Evolutionary conservation across 2,113 vertebrate genomes (phyloP).

Genomic region (Triplophysa tibetana): DNA sequence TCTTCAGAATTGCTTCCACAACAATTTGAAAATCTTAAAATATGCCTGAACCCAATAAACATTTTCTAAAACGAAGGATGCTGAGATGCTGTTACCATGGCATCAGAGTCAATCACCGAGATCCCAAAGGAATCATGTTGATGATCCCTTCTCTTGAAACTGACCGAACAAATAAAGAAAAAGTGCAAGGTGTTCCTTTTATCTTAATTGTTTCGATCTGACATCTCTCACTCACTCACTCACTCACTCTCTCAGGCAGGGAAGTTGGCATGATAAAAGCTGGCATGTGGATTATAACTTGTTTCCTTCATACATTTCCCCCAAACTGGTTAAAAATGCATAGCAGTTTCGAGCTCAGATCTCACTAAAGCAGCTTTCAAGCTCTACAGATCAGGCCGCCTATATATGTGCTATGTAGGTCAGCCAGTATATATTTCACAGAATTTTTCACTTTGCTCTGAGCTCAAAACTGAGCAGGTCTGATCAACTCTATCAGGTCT

Average conservation of each 20-base stretch:
- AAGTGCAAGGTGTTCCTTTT: not conserved
- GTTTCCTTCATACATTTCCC: constrained; percentile 24
- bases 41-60: not conserved
- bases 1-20: too few relatives aligned
- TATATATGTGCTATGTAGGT: constrained; percentile 31
- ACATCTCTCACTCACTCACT: not conserved
- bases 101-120: constrained; percentile 9
- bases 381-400: constrained; percentile 14
- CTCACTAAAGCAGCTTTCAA: constrained; percentile 40
- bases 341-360: constrained; percentile 6
- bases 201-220: constrained; percentile 25
- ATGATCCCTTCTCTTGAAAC: constrained; percentile 14
- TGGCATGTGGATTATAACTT: constrained; percentile 35
- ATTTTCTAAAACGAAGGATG: not conserved
- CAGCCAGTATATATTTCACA: constrained; percentile 25
- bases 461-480: too few relatives aligned
- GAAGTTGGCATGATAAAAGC: constrained; percentile 26
- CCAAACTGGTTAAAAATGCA: constrained; percentile 41
- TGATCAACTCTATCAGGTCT: too few relatives aligned
- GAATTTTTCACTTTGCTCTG: not conserved
- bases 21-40: not conserved
- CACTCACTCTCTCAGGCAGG: not conserved
- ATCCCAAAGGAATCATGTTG: not conserved
- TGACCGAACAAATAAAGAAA: not conserved
- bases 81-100: constrained; percentile 10